These are phyloP conservation scores for Syngnathoides biaculeatus DNA, from an alignment of 2,113 vertebrate genomes.

Conservation along the genomic window DNA sequence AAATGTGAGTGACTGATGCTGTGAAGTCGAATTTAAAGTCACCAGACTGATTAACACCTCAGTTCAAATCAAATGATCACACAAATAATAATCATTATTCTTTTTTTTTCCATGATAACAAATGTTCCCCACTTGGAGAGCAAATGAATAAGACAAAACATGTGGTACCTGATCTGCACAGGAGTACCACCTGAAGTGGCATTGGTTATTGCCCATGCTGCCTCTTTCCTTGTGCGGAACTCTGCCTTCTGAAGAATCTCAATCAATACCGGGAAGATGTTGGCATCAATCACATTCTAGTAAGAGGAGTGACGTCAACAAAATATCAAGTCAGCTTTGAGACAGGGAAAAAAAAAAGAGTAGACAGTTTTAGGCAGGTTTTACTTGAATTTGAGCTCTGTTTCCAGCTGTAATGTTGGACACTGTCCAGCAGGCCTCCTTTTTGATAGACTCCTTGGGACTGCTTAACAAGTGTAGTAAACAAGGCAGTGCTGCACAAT, in stretches of 20 bases:
- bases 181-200: slow-evolving; percentile 85
- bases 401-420: slow-evolving; percentile 93
- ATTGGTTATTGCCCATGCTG: slow-evolving; percentile 87
- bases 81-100: too few species aligned
- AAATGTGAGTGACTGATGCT: too few species aligned
- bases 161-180: slow-evolving; percentile 80
- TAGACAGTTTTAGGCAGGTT: neutral
- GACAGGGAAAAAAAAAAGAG: neutral
- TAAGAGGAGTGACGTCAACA: neutral
- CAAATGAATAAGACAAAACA: neutral
- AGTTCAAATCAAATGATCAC: too few species aligned
- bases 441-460: slow-evolving; percentile 88
- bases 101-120: neutral
- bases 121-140: neutral
- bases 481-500: slow-evolving; percentile 88
- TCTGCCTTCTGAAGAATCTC: slow-evolving; percentile 92
- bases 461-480: slow-evolving; percentile 88
- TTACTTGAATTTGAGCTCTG: slow-evolving; percentile 82
- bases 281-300: slow-evolving; percentile 87
- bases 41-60: too few species aligned
- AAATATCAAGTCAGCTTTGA: neutral
- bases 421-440: slow-evolving; percentile 90
- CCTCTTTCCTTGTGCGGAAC: slow-evolving; percentile 90
- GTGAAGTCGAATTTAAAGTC: too few species aligned
- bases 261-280: slow-evolving; percentile 89